Base-by-base conservation (phyloP, 2,113 vertebrate genomes). In the Trochalopteron elliotii region DNA sequence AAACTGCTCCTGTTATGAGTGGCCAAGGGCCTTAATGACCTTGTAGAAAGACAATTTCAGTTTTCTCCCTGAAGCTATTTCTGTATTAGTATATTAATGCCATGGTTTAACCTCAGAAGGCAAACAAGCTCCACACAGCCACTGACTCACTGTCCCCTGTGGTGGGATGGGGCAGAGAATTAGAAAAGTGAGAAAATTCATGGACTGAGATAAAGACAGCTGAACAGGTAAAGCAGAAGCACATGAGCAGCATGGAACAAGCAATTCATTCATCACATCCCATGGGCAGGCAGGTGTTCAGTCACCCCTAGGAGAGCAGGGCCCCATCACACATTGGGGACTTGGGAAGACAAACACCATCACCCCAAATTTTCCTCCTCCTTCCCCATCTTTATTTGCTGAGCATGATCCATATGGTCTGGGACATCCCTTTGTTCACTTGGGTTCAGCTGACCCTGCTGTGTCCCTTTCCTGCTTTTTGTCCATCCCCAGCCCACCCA, bases 11-110 rank as follows among this genome's bases (percentile, higher is more conserved):
- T 88, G 35, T 64, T 69, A 70, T 17, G 44, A 91, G 49, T 25
- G 56, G 19, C 31, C 25, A 65, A 84, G 78, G 60, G 47, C 42
- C 37, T 21, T 83, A 64, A 84, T 52, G 64, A 90, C 81, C 76
- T 77, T 72, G 45, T 25, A 64, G 37, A 93, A 80, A 83, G 60
- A 75, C 35, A 81, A 69, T 87, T 92, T 92, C 86, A 52, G 16
- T 79, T 91, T 94, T 75, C 19, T 76, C 21, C 68, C 60, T 52
- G 44, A 55, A 91, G 63, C 50, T 68, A 42, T 25, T 68, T 87
- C 42, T 85, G 6, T 70, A 45, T 83, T 80, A 45, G 15, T 55
- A 15, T 35, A 39, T 50, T n/a, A 45, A 74, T 47, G 20, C 12
- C 24, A 7, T 53, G n/a, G 6, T 53, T 67, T 68, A 60, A 53